These are phyloP conservation scores for Perca flavescens DNA, from an alignment of 2,113 vertebrate genomes.

Conservation along the genomic window DNA sequence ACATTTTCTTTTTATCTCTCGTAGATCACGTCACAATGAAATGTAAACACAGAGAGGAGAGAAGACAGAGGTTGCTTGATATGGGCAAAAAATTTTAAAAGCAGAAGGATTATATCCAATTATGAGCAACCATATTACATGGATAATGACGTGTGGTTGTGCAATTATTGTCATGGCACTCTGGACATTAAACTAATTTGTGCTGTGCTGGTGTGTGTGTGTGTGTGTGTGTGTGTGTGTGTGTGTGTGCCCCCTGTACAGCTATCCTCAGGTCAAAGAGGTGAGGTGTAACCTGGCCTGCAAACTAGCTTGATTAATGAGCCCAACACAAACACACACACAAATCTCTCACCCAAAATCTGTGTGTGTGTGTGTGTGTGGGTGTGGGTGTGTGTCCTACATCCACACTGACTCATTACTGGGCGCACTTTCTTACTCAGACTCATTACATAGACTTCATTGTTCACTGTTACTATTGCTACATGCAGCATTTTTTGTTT, in stretches of 20 bases:
- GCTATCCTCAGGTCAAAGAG: constrained; percentile 64
- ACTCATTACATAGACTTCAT: constrained; percentile 1
- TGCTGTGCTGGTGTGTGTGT: constrained; percentile 25
- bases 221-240: constrained; percentile 7
- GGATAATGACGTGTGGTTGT: constrained; percentile 8
- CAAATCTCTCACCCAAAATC: constrained; percentile 6
- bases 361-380: constrained; percentile 7
- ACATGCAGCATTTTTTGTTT: constrained; percentile 8
- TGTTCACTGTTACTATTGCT: constrained; percentile 2
- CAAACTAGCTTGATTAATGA: constrained; percentile 81
- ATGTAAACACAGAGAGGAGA: background rate
- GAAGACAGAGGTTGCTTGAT: background rate
- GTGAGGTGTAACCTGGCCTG: constrained; percentile 58
- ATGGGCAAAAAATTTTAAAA: background rate
- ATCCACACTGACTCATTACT: constrained; percentile 41
- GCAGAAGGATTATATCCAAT: background rate
- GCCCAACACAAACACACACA: constrained; percentile 51
- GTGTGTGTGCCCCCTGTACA: constrained; percentile 31
- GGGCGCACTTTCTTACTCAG: constrained; percentile 10
- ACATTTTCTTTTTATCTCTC: constrained; percentile 2
- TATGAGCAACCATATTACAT: constrained; percentile 12
- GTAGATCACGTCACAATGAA: background rate
- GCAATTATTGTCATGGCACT: background rate
- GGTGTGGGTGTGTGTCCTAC: constrained; percentile 6
- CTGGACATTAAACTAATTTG: constrained; percentile 29